These are phyloP conservation scores for Natator depressus DNA, from an alignment of 2,113 vertebrate species.

Conservation along the genomic window DNA sequence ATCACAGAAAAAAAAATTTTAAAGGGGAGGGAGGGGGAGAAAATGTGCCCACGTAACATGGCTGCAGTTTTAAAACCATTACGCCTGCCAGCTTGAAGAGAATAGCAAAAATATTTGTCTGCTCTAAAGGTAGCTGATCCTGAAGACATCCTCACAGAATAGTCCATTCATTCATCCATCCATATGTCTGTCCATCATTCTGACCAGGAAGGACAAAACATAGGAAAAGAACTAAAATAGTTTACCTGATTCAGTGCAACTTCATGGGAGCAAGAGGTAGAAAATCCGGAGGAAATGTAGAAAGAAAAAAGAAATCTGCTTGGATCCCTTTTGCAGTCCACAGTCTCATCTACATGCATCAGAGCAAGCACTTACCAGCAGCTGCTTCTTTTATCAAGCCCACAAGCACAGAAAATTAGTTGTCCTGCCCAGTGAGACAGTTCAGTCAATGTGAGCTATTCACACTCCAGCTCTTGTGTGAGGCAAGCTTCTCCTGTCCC, in stretches of 20 bases:
- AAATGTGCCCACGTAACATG: constrained; percentile 58
- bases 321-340: constrained; percentile 65
- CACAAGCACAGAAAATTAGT: constrained; percentile 85
- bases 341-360: constrained; percentile 81
- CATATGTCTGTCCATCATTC: constrained; percentile 24
- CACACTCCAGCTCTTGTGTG: constrained; percentile 80
- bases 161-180: background rate
- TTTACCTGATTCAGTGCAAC: constrained; percentile 73
- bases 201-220: background rate
- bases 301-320: constrained; percentile 19
- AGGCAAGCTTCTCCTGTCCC: constrained; percentile 78
- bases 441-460: constrained; percentile 86
- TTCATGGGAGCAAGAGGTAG: constrained; percentile 51
- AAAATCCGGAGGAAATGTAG: constrained; percentile 59
- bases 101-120: constrained; percentile 34
- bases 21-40: constrained; percentile 11
- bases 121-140: constrained; percentile 46
- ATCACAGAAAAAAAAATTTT: constrained; percentile 47
- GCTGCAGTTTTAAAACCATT: constrained; percentile 63
- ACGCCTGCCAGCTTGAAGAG: constrained; percentile 29
- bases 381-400: constrained; percentile 89
- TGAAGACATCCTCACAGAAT: constrained; percentile 18
- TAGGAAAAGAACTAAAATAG: background rate
- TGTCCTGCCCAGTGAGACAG: constrained; percentile 83
- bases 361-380: constrained; percentile 82